Percentiles rank a stretch among this genome's conserved stretches.
Evolutionary conservation across 2,113 vertebrate genomes (phyloP).

Genomic region (Microtus oregoni): DNA sequence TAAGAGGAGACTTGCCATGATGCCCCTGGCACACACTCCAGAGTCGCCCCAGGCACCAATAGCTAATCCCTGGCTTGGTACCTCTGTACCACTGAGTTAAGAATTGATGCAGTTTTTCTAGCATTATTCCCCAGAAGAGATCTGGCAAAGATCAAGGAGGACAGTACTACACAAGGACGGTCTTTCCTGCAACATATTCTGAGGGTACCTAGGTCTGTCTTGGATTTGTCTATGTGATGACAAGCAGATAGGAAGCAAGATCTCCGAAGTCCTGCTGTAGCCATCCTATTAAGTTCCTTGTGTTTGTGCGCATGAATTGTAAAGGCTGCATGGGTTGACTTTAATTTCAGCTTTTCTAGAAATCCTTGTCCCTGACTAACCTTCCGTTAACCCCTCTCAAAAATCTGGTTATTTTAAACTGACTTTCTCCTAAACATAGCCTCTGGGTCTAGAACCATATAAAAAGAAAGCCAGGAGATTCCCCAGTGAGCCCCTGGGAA

Average conservation of each 20-base stretch:
- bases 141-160: background rate
- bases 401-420: background rate
- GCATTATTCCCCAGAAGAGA: background rate
- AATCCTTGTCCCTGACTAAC: background rate
- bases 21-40: background rate
- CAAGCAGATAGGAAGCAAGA: background rate
- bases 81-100: background rate
- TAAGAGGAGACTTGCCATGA: background rate
- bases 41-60: background rate
- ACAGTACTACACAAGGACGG: background rate
- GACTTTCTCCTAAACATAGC: background rate
- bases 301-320: background rate
- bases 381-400: background rate
- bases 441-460: background rate
- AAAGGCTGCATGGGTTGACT: background rate
- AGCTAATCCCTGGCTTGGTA: background rate
- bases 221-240: background rate
- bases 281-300: no score
- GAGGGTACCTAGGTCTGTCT: accelerated
- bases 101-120: background rate
- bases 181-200: background rate
- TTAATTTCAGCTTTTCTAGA: background rate
- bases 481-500: accelerated
- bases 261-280: background rate
- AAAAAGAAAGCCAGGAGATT: background rate